Percentiles rank a stretch among this genome's conserved stretches.
These are phyloP conservation scores for Ceratosolen fusciceps DNA, from an alignment of 1,140 invertebrate species.

Conservation along the genomic window DNA sequence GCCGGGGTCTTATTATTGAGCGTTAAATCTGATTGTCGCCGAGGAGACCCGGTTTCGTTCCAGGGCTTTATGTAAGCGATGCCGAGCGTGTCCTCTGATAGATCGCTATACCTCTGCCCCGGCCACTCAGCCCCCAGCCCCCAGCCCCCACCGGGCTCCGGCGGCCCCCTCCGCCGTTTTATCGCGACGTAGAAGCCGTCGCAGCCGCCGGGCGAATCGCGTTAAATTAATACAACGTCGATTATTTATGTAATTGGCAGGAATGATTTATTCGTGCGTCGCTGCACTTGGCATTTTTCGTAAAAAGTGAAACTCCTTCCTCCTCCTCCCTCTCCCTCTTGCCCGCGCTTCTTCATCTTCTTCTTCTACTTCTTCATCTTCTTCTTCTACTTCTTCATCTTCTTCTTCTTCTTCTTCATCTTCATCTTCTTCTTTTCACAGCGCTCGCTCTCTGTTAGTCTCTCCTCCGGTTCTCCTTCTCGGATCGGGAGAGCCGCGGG, in stretches of 20 bases:
- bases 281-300: not conserved
- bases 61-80: not conserved
- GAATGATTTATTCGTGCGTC: not conserved
- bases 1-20: not conserved
- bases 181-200: too few relatives aligned
- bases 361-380: too few relatives aligned
- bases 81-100: not conserved
- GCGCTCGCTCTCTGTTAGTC: too few relatives aligned
- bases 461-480: not conserved
- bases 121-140: not conserved
- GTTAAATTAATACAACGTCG: not conserved
- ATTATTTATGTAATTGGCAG: slow-evolving; percentile 6
- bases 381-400: too few relatives aligned
- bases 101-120: not conserved
- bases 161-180: too few relatives aligned
- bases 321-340: not conserved
- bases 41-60: not conserved
- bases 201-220: too few relatives aligned
- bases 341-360: too few relatives aligned
- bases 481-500: not conserved
- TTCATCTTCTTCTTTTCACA: too few relatives aligned
- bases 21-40: slow-evolving; percentile 4
- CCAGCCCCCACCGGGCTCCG: too few relatives aligned
- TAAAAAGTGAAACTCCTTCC: not conserved
- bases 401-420: too few relatives aligned